phyloP scores from a whole-genome alignment of 2,797 vertebrate species.

The Spinus olivaceus region DNA sequence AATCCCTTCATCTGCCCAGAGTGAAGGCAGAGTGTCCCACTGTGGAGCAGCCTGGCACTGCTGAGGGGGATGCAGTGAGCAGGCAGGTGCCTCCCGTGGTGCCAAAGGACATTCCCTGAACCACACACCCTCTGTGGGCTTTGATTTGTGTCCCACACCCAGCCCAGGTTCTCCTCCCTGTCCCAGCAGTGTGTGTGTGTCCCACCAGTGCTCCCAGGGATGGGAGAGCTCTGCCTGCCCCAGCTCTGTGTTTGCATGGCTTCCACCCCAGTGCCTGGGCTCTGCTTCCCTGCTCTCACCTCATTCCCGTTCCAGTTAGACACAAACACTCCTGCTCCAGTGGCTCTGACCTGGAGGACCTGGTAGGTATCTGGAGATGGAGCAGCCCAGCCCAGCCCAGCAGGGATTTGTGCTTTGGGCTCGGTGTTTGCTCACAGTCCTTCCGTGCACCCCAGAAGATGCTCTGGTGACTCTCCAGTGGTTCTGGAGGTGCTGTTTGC shows the following conservation, averaged over 20 bases:
- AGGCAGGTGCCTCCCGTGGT: accelerated
- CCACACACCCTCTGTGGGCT: not conserved
- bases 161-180: not conserved
- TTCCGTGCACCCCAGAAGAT: not conserved
- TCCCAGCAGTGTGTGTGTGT: not conserved
- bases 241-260: conserved; percentile 61
- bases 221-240: conserved; percentile 10
- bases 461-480: not conserved
- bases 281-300: not conserved
- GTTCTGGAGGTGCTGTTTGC: not conserved
- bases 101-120: not conserved
- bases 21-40: not conserved
- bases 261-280: not conserved
- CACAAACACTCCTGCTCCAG: not conserved
- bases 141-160: not conserved
- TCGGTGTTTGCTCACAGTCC: not conserved
- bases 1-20: not conserved
- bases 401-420: not conserved
- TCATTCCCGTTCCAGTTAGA: not conserved
- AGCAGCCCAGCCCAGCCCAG: not conserved
- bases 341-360: not conserved
- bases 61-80: not conserved
- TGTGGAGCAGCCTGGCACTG: not conserved
- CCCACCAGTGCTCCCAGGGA: not conserved
- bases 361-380: conserved; percentile 25